These are phyloP conservation scores for Sclerodermus sp. DNA, from an alignment of 2,888 invertebrate genomes.

Conservation along the genomic window DNA sequence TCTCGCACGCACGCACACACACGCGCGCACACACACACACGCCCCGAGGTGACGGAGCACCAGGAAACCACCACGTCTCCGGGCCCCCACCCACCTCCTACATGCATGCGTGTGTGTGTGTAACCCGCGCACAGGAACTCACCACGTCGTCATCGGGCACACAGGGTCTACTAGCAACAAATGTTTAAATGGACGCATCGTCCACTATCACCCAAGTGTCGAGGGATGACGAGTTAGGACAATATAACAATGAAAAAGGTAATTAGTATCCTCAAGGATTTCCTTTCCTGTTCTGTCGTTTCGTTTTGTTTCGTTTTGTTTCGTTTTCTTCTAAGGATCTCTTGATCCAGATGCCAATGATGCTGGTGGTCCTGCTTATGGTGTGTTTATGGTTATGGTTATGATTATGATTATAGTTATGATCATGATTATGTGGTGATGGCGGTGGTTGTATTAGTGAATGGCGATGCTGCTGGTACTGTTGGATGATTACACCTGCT, in stretches of 20 bases:
- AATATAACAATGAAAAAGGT: conserved; percentile 95
- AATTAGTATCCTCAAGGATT: conserved; percentile 18
- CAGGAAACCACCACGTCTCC: too few species aligned
- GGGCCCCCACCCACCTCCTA: too few species aligned
- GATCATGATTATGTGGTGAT: too few species aligned
- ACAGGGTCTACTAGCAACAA: conserved; percentile 59
- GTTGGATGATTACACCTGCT: too few species aligned
- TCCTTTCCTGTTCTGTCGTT: conserved; percentile 10
- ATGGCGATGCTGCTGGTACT: too few species aligned
- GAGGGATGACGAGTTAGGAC: conserved; percentile 86
- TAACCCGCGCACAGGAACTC: conserved; percentile 46
- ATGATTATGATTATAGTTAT: too few species aligned
- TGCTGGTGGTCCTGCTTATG: too few species aligned
- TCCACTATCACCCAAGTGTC: conserved; percentile 98
- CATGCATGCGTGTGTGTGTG: conserved; percentile 7
- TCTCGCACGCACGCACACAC: conserved; percentile 23
- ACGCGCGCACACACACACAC: conserved; percentile 19
- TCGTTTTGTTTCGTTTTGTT: too few species aligned
- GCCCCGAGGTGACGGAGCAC: conserved; percentile 9
- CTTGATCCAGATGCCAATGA: conserved; percentile 33
- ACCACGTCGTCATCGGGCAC: conserved; percentile 40
- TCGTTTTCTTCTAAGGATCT: too few species aligned
- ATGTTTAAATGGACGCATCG: conserved; percentile 95
- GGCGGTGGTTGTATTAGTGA: too few species aligned
- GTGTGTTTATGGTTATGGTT: too few species aligned